A percentile compares a stretch with the other conserved stretches of the same genome.
These are phyloP conservation scores for Entelurus aequoreus DNA, from an alignment of 2,113 vertebrate species.

Conservation along the genomic window DNA sequence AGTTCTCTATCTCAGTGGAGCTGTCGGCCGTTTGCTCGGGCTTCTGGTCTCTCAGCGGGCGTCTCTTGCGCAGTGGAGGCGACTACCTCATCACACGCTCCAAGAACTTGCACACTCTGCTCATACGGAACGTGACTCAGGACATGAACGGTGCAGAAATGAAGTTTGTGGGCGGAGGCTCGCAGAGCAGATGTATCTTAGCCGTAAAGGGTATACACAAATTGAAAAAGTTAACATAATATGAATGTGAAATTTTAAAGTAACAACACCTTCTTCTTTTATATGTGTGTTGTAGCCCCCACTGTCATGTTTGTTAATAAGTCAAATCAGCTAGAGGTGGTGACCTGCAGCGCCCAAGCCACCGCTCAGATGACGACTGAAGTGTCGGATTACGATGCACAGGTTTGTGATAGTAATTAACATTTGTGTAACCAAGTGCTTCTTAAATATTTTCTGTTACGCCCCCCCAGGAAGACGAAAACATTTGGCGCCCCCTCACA, in stretches of 20 bases:
- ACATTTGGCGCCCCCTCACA: no score
- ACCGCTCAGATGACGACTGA: conserved; percentile 78
- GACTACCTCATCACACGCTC: conserved; percentile 77
- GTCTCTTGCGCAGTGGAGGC: conserved; percentile 74
- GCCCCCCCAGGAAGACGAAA: no score
- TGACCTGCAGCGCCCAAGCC: conserved; percentile 66
- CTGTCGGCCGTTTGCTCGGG: conserved; percentile 77
- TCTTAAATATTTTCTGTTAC: no score
- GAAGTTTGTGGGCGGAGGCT: conserved; percentile 80
- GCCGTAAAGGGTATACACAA: conserved; percentile 79
- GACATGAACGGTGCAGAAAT: conserved; percentile 76
- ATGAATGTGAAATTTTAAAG: background rate
- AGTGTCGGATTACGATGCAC: conserved; percentile 71
- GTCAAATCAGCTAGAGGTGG: conserved; percentile 57
- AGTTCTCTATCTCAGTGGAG: conserved; percentile 83
- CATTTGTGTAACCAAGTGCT: background rate
- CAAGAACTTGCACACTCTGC: conserved; percentile 78
- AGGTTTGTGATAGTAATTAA: conserved; percentile 52
- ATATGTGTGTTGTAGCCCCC: conserved; percentile 56
- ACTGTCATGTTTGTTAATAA: conserved; percentile 70
- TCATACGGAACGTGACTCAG: conserved; percentile 73
- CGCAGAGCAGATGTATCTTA: conserved; percentile 77
- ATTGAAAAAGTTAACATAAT: background rate
- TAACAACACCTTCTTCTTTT: conserved; percentile 2
- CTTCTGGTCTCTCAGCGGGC: conserved; percentile 82